phyloP scores from a whole-genome alignment of 2,797 vertebrate species.

The Australoheros facetus region DNA sequence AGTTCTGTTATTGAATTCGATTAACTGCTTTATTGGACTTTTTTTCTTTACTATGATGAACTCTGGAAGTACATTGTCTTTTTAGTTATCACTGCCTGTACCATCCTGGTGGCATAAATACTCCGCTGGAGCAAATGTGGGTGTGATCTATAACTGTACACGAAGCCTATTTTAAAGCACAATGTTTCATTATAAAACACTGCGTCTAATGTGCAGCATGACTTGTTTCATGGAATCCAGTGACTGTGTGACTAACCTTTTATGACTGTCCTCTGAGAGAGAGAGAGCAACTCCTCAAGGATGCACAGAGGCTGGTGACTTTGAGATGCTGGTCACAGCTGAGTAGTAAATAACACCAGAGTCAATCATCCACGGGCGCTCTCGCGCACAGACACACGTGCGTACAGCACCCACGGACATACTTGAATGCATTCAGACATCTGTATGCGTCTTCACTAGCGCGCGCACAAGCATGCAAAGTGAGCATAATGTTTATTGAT shows the following conservation, averaged over 20 bases:
- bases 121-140: not conserved
- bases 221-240: slow-evolving; percentile 41
- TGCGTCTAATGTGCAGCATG: slow-evolving; percentile 11
- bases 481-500: slow-evolving; percentile 70
- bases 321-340: slow-evolving; percentile 69
- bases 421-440: slow-evolving; percentile 52
- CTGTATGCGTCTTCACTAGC: slow-evolving; percentile 18
- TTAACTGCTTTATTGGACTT: not conserved
- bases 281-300: slow-evolving; percentile 31
- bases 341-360: slow-evolving; percentile 74
- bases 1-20: not conserved
- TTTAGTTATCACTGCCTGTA: too few relatives aligned
- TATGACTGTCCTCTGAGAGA: slow-evolving; percentile 30
- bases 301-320: slow-evolving; percentile 42
- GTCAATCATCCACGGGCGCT: slow-evolving; percentile 66
- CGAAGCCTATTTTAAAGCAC: not conserved
- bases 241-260: slow-evolving; percentile 64
- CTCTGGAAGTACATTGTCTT: not conserved
- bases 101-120: not conserved
- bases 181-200: slow-evolving; percentile 1
- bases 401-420: slow-evolving; percentile 9
- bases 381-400: slow-evolving; percentile 38
- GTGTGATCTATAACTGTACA: not conserved
- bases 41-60: not conserved
- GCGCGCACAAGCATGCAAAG: slow-evolving; percentile 34